Percentiles rank a stretch among this genome's conserved stretches.
These are phyloP conservation scores for Athalia circularis DNA, from an alignment of 2,888 invertebrate genomes.

Conservation along the genomic window DNA sequence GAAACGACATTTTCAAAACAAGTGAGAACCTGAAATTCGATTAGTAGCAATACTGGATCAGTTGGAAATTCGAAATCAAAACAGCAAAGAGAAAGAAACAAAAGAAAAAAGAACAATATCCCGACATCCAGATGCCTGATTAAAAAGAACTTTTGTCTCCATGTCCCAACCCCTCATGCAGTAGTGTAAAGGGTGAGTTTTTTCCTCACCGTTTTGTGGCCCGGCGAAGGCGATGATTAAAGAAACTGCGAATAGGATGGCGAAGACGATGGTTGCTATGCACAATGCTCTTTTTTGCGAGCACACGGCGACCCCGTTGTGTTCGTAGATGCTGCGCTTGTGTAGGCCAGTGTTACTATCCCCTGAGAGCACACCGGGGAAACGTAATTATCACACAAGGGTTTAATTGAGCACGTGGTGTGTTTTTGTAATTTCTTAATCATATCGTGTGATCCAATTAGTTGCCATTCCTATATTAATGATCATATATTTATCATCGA, in stretches of 20 bases:
- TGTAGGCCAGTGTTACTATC: conserved; percentile 80
- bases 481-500: too few relatives aligned
- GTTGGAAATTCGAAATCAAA: neutral
- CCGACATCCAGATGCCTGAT: too few relatives aligned
- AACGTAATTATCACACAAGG: neutral
- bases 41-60: neutral
- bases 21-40: neutral
- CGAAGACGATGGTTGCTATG: conserved; percentile 87
- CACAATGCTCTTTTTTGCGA: conserved; percentile 90
- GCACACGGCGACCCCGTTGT: conserved; percentile 89
- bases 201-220: conserved; percentile 85
- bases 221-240: conserved; percentile 93
- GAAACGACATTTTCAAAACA: conserved; percentile 7
- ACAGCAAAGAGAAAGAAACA: neutral
- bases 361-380: conserved; percentile 74
- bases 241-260: conserved; percentile 87
- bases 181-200: neutral
- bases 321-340: conserved; percentile 83
- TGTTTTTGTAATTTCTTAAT: neutral
- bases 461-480: neutral
- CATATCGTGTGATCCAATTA: neutral
- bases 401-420: neutral
- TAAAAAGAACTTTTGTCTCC: too few relatives aligned
- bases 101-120: too few relatives aligned
- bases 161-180: neutral